phyloP scores from a whole-genome alignment of 2,113 vertebrate species.

The Carassius carassius region DNA sequence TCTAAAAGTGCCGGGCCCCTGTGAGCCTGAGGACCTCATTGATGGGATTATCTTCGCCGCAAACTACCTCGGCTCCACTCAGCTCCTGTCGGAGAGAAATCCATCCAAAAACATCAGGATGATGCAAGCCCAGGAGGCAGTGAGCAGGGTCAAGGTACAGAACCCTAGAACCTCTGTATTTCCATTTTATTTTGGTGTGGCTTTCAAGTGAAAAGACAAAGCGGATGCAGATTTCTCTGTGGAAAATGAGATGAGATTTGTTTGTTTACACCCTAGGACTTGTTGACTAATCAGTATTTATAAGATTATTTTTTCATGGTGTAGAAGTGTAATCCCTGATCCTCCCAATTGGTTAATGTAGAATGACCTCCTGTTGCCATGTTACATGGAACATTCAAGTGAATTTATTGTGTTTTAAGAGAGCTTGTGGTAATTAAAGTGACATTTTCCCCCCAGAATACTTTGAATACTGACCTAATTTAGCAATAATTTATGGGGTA shows the following conservation, averaged over 20 bases:
- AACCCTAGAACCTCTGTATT: background rate
- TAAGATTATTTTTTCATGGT: constrained; percentile 42
- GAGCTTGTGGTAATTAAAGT: background rate
- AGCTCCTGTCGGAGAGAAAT: constrained; percentile 96
- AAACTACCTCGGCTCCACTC: constrained; percentile 98
- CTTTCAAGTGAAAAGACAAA: background rate
- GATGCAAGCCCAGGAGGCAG: constrained; percentile 98
- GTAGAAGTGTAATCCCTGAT: constrained; percentile 36
- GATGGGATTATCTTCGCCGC: constrained; percentile 99
- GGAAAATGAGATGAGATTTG: constrained; percentile 50
- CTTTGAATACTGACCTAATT: too few relatives aligned
- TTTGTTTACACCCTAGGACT: constrained; percentile 57
- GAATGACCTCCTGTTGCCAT: constrained; percentile 23
- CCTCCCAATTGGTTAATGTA: constrained; percentile 31
- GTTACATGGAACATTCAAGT: constrained; percentile 3
- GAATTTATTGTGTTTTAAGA: constrained; percentile 32
- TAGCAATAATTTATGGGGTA: too few relatives aligned
- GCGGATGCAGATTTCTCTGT: constrained; percentile 25
- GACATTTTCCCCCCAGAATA: too few relatives aligned
- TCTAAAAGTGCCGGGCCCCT: constrained; percentile 91
- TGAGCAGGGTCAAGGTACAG: constrained; percentile 95
- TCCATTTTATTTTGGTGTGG: constrained; percentile 3
- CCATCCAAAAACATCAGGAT: constrained; percentile 98
- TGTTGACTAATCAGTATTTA: constrained; percentile 55
- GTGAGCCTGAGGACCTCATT: constrained; percentile 97